A percentile compares a stretch with the other conserved stretches of the same genome.
Conservation (phyloP, 2,888 invertebrate genomes). For the Yponomeuta evonymella region DNA sequence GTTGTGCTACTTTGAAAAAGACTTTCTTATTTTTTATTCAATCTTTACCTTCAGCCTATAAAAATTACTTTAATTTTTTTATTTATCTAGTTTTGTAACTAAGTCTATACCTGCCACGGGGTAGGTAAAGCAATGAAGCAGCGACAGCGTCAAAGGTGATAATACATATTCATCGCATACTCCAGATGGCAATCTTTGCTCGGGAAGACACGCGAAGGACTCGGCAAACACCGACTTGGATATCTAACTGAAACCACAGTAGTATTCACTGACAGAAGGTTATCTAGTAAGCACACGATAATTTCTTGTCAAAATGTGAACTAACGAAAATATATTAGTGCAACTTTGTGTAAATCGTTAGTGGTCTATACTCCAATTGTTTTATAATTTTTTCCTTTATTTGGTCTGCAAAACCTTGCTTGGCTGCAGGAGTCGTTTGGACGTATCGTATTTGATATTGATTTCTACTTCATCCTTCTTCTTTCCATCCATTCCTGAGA, state of each 20-base stretch:
- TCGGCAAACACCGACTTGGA: conserved; percentile 68
- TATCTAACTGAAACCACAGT: conserved; percentile 45
- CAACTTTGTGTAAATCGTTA: neutral
- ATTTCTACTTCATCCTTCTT: no score
- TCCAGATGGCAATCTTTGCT: neutral
- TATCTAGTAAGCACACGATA: neutral
- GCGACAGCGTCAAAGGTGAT: neutral
- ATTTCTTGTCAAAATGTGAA: neutral
- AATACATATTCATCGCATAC: neutral
- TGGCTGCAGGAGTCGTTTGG: no score
- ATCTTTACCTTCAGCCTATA: neutral
- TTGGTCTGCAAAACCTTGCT: no score
- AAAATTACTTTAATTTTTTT: no score
- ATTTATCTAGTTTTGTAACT: no score
- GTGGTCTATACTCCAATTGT: no score
- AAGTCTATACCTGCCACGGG: no score
- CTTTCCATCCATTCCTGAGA: no score
- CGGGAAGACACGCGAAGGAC: conserved; percentile 26
- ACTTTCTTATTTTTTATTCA: conserved; percentile 2
- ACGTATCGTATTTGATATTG: no score
- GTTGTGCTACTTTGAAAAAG: neutral
- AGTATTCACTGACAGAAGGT: neutral
- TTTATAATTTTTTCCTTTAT: no score
- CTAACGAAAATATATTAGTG: neutral
- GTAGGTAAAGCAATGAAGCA: neutral